Conservation (phyloP, 2,113 vertebrate species). For the Tringa solitaria region DNA sequence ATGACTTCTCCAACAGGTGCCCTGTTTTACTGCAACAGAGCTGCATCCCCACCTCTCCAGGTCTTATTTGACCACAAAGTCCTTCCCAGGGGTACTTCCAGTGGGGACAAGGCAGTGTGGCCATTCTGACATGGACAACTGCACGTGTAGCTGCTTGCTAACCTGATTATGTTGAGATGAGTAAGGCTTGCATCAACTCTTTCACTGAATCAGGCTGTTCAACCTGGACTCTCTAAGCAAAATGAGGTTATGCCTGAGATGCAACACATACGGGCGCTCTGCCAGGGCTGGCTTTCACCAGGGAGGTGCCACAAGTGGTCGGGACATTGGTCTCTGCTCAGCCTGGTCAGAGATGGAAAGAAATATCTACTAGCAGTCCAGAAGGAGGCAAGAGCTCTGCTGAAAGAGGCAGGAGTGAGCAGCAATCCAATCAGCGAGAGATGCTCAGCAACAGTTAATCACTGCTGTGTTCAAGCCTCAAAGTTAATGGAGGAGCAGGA, state of each 20-base stretch:
- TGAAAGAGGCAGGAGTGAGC: background rate
- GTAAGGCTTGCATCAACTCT: background rate
- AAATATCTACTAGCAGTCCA: background rate
- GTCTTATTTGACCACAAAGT: background rate
- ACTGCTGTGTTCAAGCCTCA: background rate
- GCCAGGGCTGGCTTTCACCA: background rate
- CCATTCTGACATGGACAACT: background rate
- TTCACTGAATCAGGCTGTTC: background rate
- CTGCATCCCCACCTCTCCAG: background rate
- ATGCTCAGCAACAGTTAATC: background rate
- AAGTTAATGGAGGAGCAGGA: background rate
- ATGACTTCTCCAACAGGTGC: background rate
- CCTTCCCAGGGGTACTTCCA: background rate
- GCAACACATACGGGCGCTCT: background rate
- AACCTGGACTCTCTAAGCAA: background rate
- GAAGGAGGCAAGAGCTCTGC: background rate
- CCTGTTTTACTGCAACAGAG: background rate
- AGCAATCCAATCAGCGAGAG: background rate
- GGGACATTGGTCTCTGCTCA: background rate
- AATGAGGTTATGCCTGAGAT: background rate
- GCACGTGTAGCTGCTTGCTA: background rate
- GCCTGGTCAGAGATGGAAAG: background rate
- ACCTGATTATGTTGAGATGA: background rate
- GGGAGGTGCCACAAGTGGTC: fast-evolving
- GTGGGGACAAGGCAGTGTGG: background rate